phyloP scores from a whole-genome alignment of 2,113 vertebrate genomes.

The Urocolius indicus region DNA sequence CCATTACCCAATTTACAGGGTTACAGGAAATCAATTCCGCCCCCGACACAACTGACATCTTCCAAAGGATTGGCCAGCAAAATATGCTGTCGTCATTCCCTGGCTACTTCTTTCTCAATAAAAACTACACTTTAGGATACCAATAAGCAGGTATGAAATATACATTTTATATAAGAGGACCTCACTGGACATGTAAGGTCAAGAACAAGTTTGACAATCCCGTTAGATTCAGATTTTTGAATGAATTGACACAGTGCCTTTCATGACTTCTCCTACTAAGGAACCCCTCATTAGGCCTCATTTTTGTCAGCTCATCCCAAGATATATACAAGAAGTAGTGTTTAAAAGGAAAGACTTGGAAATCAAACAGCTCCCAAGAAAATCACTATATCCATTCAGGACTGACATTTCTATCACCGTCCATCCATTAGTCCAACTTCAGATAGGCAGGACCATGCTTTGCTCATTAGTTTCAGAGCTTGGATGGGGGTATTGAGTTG shows the following conservation, averaged over 20 bases:
- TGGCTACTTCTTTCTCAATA: background rate
- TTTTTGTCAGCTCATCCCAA: background rate
- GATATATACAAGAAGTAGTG: background rate
- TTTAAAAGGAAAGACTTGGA: background rate
- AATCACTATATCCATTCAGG: background rate
- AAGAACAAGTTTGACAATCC: background rate
- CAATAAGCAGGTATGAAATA: background rate
- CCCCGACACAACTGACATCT: background rate
- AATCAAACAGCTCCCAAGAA: background rate
- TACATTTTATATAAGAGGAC: background rate
- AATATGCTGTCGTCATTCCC: background rate
- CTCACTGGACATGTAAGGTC: background rate
- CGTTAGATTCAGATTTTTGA: background rate
- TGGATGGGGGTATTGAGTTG: background rate
- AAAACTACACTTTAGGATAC: background rate
- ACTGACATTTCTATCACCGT: background rate
- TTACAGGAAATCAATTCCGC: background rate
- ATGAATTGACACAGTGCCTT: background rate
- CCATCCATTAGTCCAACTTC: background rate
- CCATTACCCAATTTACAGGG: background rate
- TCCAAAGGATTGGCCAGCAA: background rate
- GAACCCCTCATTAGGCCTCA: slow-evolving; percentile 38
- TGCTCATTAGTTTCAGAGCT: background rate
- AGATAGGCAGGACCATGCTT: background rate
- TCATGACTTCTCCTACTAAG: slow-evolving; percentile 1